These are phyloP conservation scores for Orthonychiurus folsomi DNA, from an alignment of 2,888 invertebrate species.

Conservation along the genomic window DNA sequence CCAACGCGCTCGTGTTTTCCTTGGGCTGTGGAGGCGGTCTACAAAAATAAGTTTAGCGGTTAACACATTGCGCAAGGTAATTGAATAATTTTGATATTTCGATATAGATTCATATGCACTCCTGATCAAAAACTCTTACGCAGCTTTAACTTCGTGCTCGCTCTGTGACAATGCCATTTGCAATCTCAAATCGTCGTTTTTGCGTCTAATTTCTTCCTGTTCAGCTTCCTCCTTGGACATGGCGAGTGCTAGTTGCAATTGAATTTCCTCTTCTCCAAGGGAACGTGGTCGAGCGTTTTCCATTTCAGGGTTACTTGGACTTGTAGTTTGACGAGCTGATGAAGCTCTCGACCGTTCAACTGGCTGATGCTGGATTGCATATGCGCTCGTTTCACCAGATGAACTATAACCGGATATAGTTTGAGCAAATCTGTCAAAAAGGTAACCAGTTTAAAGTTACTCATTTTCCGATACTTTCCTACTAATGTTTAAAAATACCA, in stretches of 20 bases:
- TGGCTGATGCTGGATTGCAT: constrained; percentile 53
- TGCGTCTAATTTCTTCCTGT: constrained; percentile 83
- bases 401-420: constrained; percentile 71
- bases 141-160: constrained; percentile 65
- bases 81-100: not conserved
- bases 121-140: constrained; percentile 18
- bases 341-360: constrained; percentile 48
- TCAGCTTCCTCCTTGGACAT: constrained; percentile 99
- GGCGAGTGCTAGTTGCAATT: constrained; percentile 92
- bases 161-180: constrained; percentile 92
- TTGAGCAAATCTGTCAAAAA: constrained; percentile 60
- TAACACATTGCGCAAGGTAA: not conserved
- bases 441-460: not conserved
- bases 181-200: constrained; percentile 90
- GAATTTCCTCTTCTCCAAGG: constrained; percentile 94
- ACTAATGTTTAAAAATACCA: no score
- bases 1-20: constrained; percentile 46
- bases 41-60: constrained; percentile 7
- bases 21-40: constrained; percentile 23
- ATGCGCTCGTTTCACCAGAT: no score
- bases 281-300: constrained; percentile 93
- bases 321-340: no score
- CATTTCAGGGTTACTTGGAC: constrained; percentile 52
- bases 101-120: not conserved
- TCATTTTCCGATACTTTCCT: not conserved